phyloP scores from a whole-genome alignment of 2,888 invertebrate species.

The Eupeodes luniger region DNA sequence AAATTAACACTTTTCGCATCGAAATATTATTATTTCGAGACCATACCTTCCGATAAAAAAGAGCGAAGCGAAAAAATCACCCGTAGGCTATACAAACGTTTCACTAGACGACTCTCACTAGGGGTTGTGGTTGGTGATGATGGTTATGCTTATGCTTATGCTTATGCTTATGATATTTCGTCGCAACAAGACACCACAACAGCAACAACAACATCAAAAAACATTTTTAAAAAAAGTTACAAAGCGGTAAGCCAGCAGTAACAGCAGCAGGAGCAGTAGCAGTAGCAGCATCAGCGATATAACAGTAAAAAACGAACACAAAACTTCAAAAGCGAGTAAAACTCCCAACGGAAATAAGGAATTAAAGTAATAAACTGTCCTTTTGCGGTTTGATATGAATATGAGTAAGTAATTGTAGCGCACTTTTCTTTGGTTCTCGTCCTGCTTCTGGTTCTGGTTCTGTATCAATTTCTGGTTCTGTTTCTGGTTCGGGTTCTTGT shows the following conservation, averaged over 20 bases:
- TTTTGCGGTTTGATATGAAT: constrained; percentile 38
- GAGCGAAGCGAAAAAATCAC: constrained; percentile 34
- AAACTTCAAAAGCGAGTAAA: constrained; percentile 21
- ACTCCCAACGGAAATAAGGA: constrained; percentile 70
- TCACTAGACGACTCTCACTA: constrained; percentile 43
- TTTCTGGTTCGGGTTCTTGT: constrained; percentile 47
- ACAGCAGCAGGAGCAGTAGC: constrained; percentile 2
- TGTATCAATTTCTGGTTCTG: constrained; percentile 48
- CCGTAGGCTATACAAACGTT: constrained; percentile 78
- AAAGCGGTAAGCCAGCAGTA: not conserved
- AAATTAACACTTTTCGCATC: constrained; percentile 40
- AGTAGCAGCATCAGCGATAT: not conserved
- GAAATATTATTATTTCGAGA: constrained; percentile 17
- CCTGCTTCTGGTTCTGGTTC: constrained; percentile 36
- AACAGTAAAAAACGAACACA: constrained; percentile 1
- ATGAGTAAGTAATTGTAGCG: constrained; percentile 45
- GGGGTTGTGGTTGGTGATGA: constrained; percentile 41
- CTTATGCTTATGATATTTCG: constrained; percentile 9
- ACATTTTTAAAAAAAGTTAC: no score
- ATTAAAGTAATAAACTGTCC: constrained; percentile 74
- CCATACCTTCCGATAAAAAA: constrained; percentile 23
- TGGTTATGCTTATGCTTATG: not conserved
- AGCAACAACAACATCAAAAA: not conserved
- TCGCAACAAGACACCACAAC: constrained; percentile 19
- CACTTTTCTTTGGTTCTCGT: constrained; percentile 41